These are phyloP conservation scores for Spicauda simplicius DNA, from an alignment of 2,888 invertebrate species.

Conservation along the genomic window DNA sequence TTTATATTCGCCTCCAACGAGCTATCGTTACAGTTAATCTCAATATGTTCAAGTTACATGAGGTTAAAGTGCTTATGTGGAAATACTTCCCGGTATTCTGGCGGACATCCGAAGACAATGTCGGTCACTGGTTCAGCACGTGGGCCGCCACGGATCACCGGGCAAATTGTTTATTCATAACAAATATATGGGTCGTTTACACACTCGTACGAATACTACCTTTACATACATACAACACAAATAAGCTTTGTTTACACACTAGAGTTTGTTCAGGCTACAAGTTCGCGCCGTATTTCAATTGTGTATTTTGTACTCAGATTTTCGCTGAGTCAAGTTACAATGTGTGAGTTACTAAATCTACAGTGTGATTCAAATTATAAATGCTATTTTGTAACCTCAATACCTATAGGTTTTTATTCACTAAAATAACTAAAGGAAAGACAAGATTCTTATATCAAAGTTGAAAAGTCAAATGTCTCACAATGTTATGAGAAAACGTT, in stretches of 20 bases:
- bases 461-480: no score
- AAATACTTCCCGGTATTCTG: slow-evolving; percentile 15
- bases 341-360: no score
- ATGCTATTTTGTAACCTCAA: no score
- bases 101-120: slow-evolving; percentile 16
- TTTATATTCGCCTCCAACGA: no score
- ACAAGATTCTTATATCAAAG: not conserved
- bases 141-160: slow-evolving; percentile 6
- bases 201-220: slow-evolving; percentile 3
- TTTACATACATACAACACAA: not conserved
- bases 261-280: not conserved
- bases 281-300: not conserved
- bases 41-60: not conserved
- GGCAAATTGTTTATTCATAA: slow-evolving; percentile 18
- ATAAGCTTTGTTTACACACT: not conserved
- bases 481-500: no score
- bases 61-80: not conserved
- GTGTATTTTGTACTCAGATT: not conserved
- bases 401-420: no score
- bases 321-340: not conserved
- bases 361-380: no score
- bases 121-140: slow-evolving; percentile 20
- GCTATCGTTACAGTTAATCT: not conserved
- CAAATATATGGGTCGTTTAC: not conserved
- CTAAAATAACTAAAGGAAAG: not conserved